phyloP scores from a whole-genome alignment of 2,797 vertebrate species.

The Oryzias sinensis region DNA sequence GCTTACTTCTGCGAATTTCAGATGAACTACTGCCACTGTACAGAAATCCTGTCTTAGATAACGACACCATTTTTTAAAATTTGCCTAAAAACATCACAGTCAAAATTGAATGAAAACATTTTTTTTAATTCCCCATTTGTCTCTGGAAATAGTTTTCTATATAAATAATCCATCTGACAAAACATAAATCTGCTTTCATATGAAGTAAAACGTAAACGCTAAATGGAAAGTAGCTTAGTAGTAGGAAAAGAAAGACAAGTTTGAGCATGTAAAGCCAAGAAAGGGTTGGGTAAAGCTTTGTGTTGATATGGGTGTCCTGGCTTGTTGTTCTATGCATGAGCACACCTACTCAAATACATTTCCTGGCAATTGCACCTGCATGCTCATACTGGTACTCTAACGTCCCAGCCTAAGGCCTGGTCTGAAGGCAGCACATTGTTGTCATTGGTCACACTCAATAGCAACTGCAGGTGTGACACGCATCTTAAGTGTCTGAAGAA shows the following conservation, averaged over 20 bases:
- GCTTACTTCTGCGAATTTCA: too few species aligned
- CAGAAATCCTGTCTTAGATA: too few species aligned
- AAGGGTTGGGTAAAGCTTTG: conserved; percentile 34
- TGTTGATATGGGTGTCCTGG: conserved; percentile 35
- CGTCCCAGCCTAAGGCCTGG: conserved; percentile 2
- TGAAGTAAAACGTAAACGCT: conserved; percentile 46
- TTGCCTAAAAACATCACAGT: too few species aligned
- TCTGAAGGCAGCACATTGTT: conserved; percentile 7
- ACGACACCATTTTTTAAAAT: too few species aligned
- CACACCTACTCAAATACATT: conserved; percentile 25
- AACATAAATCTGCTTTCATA: conserved; percentile 38
- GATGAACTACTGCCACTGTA: too few species aligned
- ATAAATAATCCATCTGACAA: conserved; percentile 28
- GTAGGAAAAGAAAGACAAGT: conserved; percentile 42
- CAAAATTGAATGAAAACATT: too few species aligned
- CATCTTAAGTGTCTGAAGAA: neutral
- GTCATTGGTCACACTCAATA: conserved; percentile 4
- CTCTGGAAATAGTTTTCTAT: too few species aligned
- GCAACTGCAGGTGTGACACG: conserved; percentile 4
- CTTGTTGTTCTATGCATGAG: conserved; percentile 39
- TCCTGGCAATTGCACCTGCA: conserved; percentile 20
- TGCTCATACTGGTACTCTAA: conserved; percentile 13
- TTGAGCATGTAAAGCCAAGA: conserved; percentile 46
- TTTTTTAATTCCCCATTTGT: too few species aligned
- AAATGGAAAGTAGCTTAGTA: conserved; percentile 21